Evolutionary conservation across 2,113 vertebrate species (phyloP), one percentile per base, ranked within the genome.

Genomic region (Chionodraco myersi): DNA sequence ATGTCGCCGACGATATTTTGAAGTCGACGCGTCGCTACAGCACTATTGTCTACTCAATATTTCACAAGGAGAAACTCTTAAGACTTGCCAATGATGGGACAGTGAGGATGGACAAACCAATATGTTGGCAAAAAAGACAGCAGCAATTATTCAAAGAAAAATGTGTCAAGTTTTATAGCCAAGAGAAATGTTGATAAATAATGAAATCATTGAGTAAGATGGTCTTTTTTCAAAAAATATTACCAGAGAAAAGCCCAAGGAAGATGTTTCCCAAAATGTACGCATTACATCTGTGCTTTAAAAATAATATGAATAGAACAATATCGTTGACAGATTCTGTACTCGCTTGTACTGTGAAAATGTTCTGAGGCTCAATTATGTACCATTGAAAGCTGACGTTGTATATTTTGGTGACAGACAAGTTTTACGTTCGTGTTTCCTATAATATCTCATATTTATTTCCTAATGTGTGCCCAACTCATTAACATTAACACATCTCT

Each of bases 1-100:
- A 21, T 21, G 21, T 21, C 21, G 21, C 1, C 21, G 21, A 21
- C 21, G 21, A 21, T 21, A 21, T 21, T 21, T 21, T 21, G 21
- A 21, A 21, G 21, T 21, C 21, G 21, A 21, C 21, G 21, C 21
- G 21, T 21, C 21, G 21, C 21, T 21, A 21, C 21, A 21, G 21
- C 21, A 21, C 21, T 21, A 21, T 87, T 69, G 78, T 84, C 73
- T 74, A 4, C 77, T 89, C 57, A 86, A 89, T 88, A 89, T 89
- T 91, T 89, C 76, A 91, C 45, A 67, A 68, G 51, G 23, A 51
- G 52, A 70, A 79, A 60, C 52, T 78, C 76, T 83, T 64, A 70
- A 44, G 69, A 53, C 41, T 49, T n/a, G 77, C 53, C 53, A 57
- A 6, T 67, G 64, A 72, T 36, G 52, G 65, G 23, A 45, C 45